These are phyloP conservation scores for Apantesis nais DNA, from an alignment of 2,888 invertebrate species.

Conservation along the genomic window DNA sequence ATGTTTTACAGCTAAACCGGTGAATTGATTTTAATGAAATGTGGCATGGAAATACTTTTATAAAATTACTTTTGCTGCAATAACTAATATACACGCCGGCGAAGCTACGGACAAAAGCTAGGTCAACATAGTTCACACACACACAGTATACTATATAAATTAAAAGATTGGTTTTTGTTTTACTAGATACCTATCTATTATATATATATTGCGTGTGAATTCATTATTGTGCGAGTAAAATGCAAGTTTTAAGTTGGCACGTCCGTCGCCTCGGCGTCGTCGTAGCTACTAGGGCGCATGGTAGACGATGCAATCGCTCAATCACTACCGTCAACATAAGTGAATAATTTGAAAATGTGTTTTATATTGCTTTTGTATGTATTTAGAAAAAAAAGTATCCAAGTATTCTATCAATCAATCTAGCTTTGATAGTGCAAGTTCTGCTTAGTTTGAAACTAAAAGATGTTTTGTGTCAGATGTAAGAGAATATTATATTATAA, in stretches of 20 bases:
- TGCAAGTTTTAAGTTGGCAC: conserved; percentile 40
- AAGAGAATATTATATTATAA: too few species aligned
- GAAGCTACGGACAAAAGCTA: not conserved
- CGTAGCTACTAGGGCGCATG: conserved; percentile 51
- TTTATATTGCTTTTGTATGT: too few species aligned
- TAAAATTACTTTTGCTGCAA: not conserved
- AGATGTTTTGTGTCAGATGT: too few species aligned
- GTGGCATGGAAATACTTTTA: not conserved
- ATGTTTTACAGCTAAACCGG: too few species aligned
- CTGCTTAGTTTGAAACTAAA: too few species aligned
- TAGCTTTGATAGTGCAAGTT: too few species aligned
- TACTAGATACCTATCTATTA: conserved; percentile 15
- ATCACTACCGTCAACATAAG: conserved; percentile 46
- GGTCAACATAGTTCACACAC: not conserved
- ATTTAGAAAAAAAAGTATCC: too few species aligned
- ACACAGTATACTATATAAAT: not conserved
- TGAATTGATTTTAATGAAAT: too few species aligned
- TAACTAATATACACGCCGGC: too few species aligned
- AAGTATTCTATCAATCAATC: too few species aligned
- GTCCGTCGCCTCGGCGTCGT: conserved; percentile 56
- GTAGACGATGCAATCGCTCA: conserved; percentile 68
- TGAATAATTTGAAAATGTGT: not conserved
- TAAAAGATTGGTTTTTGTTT: not conserved
- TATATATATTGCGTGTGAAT: conserved; percentile 61
- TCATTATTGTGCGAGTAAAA: conserved; percentile 59